These are phyloP conservation scores for Iselma pallidipennis DNA, from an alignment of 2,888 invertebrate species.

Conservation along the genomic window DNA sequence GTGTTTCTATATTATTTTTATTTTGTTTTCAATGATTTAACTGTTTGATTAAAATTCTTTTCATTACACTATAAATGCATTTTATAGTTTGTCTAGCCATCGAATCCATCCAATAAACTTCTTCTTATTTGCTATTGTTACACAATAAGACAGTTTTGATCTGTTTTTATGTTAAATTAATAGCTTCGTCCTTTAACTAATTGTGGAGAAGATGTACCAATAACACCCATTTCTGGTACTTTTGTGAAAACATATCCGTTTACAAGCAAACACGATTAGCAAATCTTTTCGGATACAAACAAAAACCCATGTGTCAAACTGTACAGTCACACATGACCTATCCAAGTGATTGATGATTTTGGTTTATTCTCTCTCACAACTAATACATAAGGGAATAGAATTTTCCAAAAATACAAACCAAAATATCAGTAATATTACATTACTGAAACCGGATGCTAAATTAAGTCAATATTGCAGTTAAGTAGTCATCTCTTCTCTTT, in stretches of 20 bases:
- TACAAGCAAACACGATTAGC: conserved; percentile 27
- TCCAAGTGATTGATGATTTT: conserved; percentile 2
- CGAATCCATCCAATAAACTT: no score
- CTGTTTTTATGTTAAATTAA: not conserved
- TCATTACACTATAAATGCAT: not conserved
- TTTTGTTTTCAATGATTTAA: not conserved
- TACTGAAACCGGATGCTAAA: not conserved
- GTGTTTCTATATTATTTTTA: not conserved
- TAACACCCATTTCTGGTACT: conserved; percentile 5
- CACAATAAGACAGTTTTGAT: not conserved
- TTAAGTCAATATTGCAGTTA: not conserved
- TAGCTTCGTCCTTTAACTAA: not conserved
- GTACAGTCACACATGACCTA: conserved; percentile 11
- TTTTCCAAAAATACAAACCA: not conserved
- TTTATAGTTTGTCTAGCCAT: no score
- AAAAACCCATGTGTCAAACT: conserved; percentile 15
- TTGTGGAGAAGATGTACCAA: conserved; percentile 6
- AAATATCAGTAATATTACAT: not conserved
- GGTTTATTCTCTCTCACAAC: not conserved
- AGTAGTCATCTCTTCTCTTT: not conserved
- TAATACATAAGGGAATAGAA: not conserved
- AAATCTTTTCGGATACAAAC: conserved; percentile 2
- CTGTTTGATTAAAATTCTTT: not conserved
- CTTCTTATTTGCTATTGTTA: not conserved
- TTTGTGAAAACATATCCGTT: conserved; percentile 25